A percentile compares a stretch with the other conserved stretches of the same genome.
Evolutionary conservation across 2,888 invertebrate species (phyloP).

Genomic region (Heliconius cydno): DNA sequence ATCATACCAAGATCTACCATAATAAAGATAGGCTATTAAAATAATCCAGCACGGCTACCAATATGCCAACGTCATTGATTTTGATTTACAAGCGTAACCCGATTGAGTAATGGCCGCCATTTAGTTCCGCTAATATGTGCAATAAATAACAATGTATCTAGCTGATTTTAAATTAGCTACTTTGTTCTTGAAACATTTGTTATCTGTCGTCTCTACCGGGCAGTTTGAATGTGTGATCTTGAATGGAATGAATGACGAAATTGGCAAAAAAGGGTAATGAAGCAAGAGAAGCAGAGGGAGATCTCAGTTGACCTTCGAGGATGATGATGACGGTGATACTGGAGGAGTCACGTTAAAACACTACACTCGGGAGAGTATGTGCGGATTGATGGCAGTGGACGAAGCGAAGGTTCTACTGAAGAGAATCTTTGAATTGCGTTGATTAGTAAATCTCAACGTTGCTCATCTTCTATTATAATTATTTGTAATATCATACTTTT

Average conservation of each 20-base stretch:
- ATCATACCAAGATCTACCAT: not conserved
- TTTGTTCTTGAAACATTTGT: not conserved
- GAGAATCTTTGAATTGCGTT: not conserved
- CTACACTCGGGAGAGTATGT: no score
- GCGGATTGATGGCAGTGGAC: no score
- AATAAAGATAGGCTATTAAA: conserved; percentile 17
- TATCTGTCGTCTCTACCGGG: not conserved
- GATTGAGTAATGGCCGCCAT: conserved; percentile 33
- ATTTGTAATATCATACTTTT: not conserved
- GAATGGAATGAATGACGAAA: not conserved
- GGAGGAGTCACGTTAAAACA: no score
- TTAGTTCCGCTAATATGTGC: conserved; percentile 38
- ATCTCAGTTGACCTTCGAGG: no score
- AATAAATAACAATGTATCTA: conserved; percentile 21
- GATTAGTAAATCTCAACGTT: not conserved
- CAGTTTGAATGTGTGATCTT: not conserved
- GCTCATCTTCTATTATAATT: no score
- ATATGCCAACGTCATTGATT: conserved; percentile 44
- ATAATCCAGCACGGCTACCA: conserved; percentile 26
- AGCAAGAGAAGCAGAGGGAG: no score
- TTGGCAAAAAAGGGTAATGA: not conserved
- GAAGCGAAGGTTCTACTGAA: no score
- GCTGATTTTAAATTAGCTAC: conserved; percentile 16
- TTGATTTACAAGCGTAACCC: conserved; percentile 40
- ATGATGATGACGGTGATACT: no score